Percentiles rank a stretch among this genome's conserved stretches.
These are phyloP conservation scores for Lydus trimaculatus DNA, from an alignment of 2,888 invertebrate genomes.

Conservation along the genomic window DNA sequence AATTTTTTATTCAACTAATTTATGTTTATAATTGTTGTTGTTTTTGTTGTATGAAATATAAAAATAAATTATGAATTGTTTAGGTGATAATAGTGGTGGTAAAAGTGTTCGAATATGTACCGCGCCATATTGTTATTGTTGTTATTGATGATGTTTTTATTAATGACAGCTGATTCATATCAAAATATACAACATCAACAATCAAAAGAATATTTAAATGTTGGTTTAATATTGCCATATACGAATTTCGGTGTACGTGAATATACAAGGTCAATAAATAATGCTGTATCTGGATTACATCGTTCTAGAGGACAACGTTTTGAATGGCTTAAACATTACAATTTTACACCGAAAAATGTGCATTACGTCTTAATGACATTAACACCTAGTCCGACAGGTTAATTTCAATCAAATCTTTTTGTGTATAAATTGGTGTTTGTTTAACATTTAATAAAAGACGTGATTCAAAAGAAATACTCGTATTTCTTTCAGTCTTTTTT, in stretches of 20 bases:
- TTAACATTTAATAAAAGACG: background rate
- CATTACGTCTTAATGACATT: slow-evolving; percentile 73
- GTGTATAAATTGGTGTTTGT: background rate
- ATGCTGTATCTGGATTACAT: slow-evolving; percentile 67
- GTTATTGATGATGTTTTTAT: slow-evolving; percentile 34
- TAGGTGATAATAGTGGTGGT: slow-evolving; percentile 10
- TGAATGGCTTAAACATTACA: slow-evolving; percentile 70
- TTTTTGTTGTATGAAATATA: too few relatives aligned
- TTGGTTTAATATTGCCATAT: slow-evolving; percentile 69
- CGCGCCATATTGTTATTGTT: slow-evolving; percentile 41
- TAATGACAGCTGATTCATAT: slow-evolving; percentile 44
- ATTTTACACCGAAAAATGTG: slow-evolving; percentile 69
- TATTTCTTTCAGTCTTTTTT: too few relatives aligned
- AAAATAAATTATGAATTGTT: slow-evolving; percentile 9
- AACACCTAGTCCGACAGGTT: slow-evolving; percentile 79
- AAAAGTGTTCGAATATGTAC: slow-evolving; percentile 32
- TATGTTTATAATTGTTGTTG: too few relatives aligned
- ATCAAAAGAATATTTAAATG: slow-evolving; percentile 57
- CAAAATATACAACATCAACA: slow-evolving; percentile 34
- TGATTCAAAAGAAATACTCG: too few relatives aligned
- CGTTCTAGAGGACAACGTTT: slow-evolving; percentile 66
- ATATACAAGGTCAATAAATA: slow-evolving; percentile 71
- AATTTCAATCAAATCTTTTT: background rate
- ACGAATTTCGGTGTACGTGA: slow-evolving; percentile 72
- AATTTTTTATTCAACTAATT: background rate